These are phyloP conservation scores for Asarcornis scutulata DNA, from an alignment of 2,113 vertebrate genomes.

Conservation along the genomic window DNA sequence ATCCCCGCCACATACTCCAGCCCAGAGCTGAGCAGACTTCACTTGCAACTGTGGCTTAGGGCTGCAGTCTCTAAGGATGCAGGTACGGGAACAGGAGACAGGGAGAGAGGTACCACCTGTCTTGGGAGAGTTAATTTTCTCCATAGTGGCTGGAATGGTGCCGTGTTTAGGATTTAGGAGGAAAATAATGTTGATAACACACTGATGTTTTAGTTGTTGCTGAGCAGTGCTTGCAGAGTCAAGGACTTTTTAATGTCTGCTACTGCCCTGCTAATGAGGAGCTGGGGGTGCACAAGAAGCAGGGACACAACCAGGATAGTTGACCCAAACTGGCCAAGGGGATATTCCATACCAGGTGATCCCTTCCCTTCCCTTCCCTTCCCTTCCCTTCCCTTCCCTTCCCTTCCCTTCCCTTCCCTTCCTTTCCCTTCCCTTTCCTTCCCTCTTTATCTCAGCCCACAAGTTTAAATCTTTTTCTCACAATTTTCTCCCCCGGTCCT, in stretches of 20 bases:
- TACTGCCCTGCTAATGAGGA: neutral
- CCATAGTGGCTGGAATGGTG: neutral
- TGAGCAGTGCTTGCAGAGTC: neutral
- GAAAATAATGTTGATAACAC: neutral
- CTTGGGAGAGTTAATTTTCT: neutral
- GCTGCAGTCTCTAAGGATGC: neutral
- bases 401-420: neutral
- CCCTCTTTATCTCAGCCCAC: neutral
- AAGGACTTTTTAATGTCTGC: neutral
- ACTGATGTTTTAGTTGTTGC: neutral
- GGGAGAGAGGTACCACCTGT: neutral
- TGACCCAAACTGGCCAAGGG: neutral
- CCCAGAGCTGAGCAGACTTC: neutral
- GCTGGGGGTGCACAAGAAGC: neutral
- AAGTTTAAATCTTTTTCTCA: neutral
- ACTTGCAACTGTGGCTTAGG: neutral
- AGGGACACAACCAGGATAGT: neutral
- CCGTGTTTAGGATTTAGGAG: neutral
- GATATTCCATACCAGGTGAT: neutral
- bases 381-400: neutral
- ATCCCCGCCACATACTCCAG: accelerated
- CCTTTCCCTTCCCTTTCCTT: neutral
- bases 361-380: too few relatives aligned
- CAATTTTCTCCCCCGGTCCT: neutral
- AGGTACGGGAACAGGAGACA: neutral